Base-by-base conservation (phyloP, 2,888 invertebrate genomes). In the Andrena bicolor region DNA sequence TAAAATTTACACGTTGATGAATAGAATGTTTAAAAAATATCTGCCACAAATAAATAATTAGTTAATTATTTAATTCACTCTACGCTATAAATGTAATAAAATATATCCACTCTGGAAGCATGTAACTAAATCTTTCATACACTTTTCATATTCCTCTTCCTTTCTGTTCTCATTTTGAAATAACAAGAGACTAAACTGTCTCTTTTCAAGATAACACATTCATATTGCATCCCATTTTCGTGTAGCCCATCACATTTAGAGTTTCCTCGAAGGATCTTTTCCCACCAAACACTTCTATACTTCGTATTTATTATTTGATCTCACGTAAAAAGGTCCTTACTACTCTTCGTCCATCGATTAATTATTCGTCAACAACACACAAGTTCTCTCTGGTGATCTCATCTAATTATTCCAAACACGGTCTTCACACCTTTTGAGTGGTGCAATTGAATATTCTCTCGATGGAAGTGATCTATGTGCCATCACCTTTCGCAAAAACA, bases 401-500 rank as follows among this genome's bases (percentile, higher is more conserved):
- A 20, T 23, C 23, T 23, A 10, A 26, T 26, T 23, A 56, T 26
- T 4, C 10, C 23, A 3, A 56, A 20, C 30, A 60, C 32, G 32
- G 4, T n/a, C 8, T 60, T 32, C n/a, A 2, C n/a, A 13, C 4
- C 2, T 23, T 35, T 49, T n/a, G 10, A 13, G 7, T 35, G 30
- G 56, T 13, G 23, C 60, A 56, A 32, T 63, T 56, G 70, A 51
- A 16, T 6, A 30, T 2, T 13, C 51, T 1, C 49, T 6, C 13
- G n/a, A 13, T 26, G 28, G 56, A 16, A 23, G 5, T 20, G 41
- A 51, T 20, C 63, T 41, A 49, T 8, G 10, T 28, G 10, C 26
- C 71, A 78, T 65, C 72, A 20, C 23, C 49, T 60, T 32, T 48
- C 69, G 80, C 60, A 23, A 41, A 51, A 20, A 66, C 63, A 28